These are phyloP conservation scores for Sorex araneus DNA, from an alignment of 2,113 vertebrate species.

Conservation along the genomic window DNA sequence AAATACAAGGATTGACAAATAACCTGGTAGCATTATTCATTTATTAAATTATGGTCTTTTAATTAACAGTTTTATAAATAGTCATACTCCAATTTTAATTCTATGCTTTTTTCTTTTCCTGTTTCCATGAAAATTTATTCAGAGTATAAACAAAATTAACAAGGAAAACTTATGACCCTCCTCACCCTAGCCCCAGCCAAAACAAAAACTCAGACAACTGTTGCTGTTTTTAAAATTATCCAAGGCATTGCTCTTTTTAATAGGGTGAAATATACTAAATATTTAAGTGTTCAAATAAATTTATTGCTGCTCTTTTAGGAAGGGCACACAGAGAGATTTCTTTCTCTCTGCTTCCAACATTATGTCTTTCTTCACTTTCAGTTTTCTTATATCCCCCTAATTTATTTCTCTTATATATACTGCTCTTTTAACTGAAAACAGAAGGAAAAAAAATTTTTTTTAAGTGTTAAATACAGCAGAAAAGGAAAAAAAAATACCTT, in stretches of 20 bases:
- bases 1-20: not conserved
- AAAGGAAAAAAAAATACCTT: slow-evolving; percentile 89
- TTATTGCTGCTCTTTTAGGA: slow-evolving; percentile 12
- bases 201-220: not conserved
- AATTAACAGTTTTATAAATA: slow-evolving; percentile 32
- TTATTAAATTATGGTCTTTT: slow-evolving; percentile 29
- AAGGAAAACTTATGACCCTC: not conserved
- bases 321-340: not conserved
- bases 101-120: slow-evolving; percentile 4
- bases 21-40: slow-evolving; percentile 16
- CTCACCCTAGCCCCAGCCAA: too few relatives aligned
- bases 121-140: slow-evolving; percentile 27
- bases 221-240: slow-evolving; percentile 41
- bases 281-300: not conserved
- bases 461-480: not conserved
- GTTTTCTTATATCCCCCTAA: slow-evolving; percentile 22
- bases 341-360: not conserved
- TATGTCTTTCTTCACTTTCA: not conserved
- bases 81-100: slow-evolving; percentile 44
- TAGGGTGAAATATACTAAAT: not conserved
- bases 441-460: slow-evolving; percentile 20
- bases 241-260: slow-evolving; percentile 6
- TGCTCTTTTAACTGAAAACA: slow-evolving; percentile 37
- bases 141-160: slow-evolving; percentile 41
- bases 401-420: not conserved